Evolutionary conservation across 1,140 invertebrate species (phyloP).

Genomic region (Zaprionus tsacasi): DNA sequence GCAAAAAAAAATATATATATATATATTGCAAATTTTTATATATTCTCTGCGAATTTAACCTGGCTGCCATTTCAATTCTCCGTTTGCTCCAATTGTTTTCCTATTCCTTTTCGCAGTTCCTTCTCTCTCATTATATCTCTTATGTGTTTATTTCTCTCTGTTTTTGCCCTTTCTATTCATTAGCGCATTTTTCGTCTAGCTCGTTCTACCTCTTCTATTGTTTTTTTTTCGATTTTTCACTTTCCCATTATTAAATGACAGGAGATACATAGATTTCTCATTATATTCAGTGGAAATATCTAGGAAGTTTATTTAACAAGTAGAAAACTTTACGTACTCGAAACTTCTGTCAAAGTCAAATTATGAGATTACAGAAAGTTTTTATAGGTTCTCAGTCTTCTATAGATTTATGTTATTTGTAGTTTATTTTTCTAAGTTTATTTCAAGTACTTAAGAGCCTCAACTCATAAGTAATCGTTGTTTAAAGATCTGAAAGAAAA

Average conservation of each 20-base stretch:
- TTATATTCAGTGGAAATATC: neutral
- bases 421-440: too few relatives aligned
- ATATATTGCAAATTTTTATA: conserved; percentile 8
- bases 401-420: too few relatives aligned
- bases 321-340: neutral
- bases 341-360: neutral
- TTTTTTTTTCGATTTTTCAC: neutral
- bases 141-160: too few relatives aligned
- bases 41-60: conserved; percentile 5
- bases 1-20: conserved; percentile 41
- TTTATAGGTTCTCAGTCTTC: too few relatives aligned
- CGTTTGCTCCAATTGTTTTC: conserved; percentile 10
- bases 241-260: conserved; percentile 28
- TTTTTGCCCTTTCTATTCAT: neutral
- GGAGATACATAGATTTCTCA: conserved; percentile 8
- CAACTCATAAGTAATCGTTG: too few relatives aligned
- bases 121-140: neutral
- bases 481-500: too few relatives aligned
- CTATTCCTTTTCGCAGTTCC: neutral
- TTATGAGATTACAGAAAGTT: neutral
- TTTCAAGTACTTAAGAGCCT: too few relatives aligned
- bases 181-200: neutral
- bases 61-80: conserved; percentile 22
- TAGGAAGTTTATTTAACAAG: neutral
- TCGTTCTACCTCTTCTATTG: neutral